phyloP scores from a whole-genome alignment of 1,140 invertebrate species.

The Bombus superbus region DNA sequence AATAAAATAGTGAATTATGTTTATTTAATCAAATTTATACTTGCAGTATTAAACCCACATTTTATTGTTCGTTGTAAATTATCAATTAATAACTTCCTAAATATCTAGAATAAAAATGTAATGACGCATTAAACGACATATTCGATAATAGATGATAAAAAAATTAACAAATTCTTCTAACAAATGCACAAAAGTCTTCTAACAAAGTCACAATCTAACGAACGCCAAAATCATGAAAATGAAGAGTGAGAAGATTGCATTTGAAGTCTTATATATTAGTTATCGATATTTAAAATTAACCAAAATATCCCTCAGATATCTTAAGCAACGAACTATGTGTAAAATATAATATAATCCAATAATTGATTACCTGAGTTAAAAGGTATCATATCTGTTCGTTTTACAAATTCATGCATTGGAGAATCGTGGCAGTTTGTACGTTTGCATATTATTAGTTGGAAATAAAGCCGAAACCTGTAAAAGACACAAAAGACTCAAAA shows the following conservation, averaged over 20 bases:
- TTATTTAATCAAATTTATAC: not conserved
- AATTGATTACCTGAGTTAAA: not conserved
- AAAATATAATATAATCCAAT: not conserved
- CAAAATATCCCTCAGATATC: too few relatives aligned
- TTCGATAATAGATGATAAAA: too few relatives aligned
- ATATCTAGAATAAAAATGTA: not conserved
- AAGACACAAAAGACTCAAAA: too few relatives aligned
- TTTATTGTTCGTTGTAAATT: not conserved
- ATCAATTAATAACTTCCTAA: not conserved
- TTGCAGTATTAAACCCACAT: not conserved
- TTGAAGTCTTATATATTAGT: too few relatives aligned
- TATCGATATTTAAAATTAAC: too few relatives aligned
- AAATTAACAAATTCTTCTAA: too few relatives aligned
- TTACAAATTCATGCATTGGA: not conserved
- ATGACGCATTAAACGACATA: not conserved
- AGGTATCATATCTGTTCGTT: not conserved
- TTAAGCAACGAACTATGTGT: too few relatives aligned
- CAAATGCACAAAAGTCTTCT: too few relatives aligned
- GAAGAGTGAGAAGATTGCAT: too few relatives aligned
- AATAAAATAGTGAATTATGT: not conserved
- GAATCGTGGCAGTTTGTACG: not conserved
- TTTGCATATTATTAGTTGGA: not conserved
- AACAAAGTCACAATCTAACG: too few relatives aligned
- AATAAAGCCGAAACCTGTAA: not conserved
- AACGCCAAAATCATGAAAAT: too few relatives aligned